These are phyloP conservation scores for Drosophila cracens DNA, from an alignment of 2,888 invertebrate genomes.

Conservation along the genomic window DNA sequence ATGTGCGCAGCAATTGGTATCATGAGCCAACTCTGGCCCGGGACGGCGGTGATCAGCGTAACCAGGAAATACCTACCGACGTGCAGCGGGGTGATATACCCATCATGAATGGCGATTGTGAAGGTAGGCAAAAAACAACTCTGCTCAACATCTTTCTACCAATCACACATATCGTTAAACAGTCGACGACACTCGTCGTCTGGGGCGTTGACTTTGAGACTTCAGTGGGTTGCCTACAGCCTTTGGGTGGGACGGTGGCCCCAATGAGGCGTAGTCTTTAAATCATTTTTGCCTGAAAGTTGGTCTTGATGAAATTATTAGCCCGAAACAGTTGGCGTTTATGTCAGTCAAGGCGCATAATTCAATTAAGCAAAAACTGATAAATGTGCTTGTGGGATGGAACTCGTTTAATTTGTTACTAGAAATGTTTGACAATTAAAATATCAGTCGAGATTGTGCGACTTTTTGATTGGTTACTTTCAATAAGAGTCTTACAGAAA, in stretches of 20 bases:
- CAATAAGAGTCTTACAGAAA: background rate
- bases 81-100: constrained; percentile 89
- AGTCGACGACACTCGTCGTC: constrained; percentile 50
- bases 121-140: constrained; percentile 83
- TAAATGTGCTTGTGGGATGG: background rate
- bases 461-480: background rate
- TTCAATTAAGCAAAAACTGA: constrained; percentile 61
- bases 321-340: constrained; percentile 59
- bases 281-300: constrained; percentile 42
- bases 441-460: background rate
- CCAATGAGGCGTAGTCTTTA: constrained; percentile 46
- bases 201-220: constrained; percentile 47
- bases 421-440: background rate
- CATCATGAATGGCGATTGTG: constrained; percentile 87
- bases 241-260: constrained; percentile 43
- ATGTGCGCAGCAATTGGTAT: constrained; percentile 84
- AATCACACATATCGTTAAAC: constrained; percentile 50
- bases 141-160: constrained; percentile 11
- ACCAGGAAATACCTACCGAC: constrained; percentile 83
- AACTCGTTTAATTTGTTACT: background rate
- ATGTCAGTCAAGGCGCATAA: constrained; percentile 60
- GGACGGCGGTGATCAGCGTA: constrained; percentile 80
- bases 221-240: constrained; percentile 40
- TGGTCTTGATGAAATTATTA: constrained; percentile 59
- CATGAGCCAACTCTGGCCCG: constrained; percentile 73